phyloP scores from a whole-genome alignment of 2,797 vertebrate species.

The Pyrocephalus nanus region DNA sequence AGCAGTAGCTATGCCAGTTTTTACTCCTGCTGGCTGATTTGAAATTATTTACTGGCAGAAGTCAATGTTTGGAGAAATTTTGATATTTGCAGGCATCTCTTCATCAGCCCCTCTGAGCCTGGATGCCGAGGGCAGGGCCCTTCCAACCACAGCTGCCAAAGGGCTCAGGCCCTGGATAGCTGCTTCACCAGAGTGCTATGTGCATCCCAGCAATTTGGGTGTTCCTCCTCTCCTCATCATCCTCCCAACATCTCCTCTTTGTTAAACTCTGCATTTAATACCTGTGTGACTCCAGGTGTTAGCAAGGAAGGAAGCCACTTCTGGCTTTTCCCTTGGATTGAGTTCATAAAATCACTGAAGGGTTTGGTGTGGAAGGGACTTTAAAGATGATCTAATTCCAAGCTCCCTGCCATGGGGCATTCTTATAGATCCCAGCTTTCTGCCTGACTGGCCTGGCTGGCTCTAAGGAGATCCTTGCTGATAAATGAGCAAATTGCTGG shows the following conservation, averaged over 20 bases:
- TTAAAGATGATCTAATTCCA: neutral
- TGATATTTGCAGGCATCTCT: neutral
- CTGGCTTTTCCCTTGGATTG: neutral
- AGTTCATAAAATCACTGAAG: neutral
- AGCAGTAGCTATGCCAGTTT: neutral
- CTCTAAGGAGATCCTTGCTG: neutral
- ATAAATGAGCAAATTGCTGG: neutral
- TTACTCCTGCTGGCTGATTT: neutral
- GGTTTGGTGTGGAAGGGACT: neutral
- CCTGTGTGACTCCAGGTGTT: neutral
- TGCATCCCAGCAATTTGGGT: neutral
- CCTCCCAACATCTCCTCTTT: neutral
- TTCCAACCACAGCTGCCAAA: neutral
- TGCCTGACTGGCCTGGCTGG: neutral
- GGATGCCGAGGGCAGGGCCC: neutral
- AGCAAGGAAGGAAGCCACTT: neutral
- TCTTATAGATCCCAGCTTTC: neutral
- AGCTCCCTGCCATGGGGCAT: neutral
- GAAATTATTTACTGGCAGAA: neutral
- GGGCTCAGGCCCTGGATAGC: neutral
- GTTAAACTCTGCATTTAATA: neutral
- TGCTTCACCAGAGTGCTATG: neutral
- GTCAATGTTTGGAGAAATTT: neutral
- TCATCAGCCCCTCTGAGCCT: neutral
- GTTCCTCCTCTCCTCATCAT: neutral